Percentiles rank a stretch among this genome's conserved stretches.
These are phyloP conservation scores for Dicrurus megarhynchus DNA, from an alignment of 2,113 vertebrate genomes.

Conservation along the genomic window DNA sequence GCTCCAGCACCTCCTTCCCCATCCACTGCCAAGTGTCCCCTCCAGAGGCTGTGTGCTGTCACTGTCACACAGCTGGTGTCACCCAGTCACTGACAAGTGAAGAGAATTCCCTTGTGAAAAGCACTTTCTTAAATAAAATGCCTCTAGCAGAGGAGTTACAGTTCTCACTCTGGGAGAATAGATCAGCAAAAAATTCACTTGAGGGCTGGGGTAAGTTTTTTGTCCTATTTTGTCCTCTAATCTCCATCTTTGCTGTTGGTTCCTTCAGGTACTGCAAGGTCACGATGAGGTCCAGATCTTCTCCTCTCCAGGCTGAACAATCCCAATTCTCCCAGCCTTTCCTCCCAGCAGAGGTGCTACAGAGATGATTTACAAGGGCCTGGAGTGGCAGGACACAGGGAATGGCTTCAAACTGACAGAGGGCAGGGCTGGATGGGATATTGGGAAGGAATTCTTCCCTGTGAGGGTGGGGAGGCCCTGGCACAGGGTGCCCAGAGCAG, in stretches of 20 bases:
- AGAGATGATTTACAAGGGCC: fast-evolving
- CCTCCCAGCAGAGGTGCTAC: not conserved
- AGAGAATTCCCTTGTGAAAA: not conserved
- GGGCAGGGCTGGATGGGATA: fast-evolving
- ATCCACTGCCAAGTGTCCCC: not conserved
- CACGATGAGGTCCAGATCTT: fast-evolving
- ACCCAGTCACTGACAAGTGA: not conserved
- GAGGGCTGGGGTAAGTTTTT: not conserved
- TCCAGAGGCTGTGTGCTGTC: not conserved
- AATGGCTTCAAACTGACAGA: not conserved
- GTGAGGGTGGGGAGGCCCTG: fast-evolving
- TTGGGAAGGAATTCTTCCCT: not conserved
- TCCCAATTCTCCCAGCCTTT: not conserved
- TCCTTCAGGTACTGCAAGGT: not conserved
- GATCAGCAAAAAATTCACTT: not conserved
- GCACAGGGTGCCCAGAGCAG: not conserved
- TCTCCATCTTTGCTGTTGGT: not conserved
- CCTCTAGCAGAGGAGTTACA: not conserved
- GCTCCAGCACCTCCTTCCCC: not conserved
- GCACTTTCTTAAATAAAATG: not conserved
- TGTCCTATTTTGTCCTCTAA: not conserved
- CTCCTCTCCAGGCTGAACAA: not conserved
- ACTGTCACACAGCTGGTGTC: not conserved
- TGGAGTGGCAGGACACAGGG: not conserved
- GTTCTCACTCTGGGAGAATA: not conserved